These are phyloP conservation scores for Pyralis farinalis DNA, from an alignment of 2,888 invertebrate genomes.

Conservation along the genomic window DNA sequence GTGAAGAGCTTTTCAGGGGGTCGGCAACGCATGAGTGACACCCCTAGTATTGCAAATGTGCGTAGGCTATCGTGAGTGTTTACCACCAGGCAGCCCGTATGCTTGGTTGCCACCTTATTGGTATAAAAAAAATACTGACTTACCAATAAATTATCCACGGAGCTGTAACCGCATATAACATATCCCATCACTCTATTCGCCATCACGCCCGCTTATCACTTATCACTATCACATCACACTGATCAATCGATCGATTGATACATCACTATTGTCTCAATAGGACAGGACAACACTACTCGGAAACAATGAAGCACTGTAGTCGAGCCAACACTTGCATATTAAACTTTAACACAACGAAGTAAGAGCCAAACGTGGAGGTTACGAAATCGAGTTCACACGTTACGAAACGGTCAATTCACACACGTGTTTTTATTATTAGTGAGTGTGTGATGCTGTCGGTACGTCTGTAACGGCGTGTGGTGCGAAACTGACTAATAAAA, in stretches of 20 bases:
- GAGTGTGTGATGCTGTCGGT: not conserved
- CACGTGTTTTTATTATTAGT: constrained; percentile 2
- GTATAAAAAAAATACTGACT: constrained; percentile 35
- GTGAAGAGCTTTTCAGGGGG: no score
- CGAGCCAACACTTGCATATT: not conserved
- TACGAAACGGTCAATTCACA: constrained; percentile 4
- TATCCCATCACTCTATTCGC: constrained; percentile 79
- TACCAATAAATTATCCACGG: constrained; percentile 81
- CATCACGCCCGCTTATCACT: constrained; percentile 37
- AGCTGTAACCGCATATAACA: constrained; percentile 81
- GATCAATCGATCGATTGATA: constrained; percentile 1
- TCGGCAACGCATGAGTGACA: no score
- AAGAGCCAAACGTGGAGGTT: not conserved
- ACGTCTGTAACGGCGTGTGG: not conserved
- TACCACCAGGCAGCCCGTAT: not conserved
- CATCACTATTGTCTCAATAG: constrained; percentile 9
- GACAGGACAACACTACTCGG: not conserved
- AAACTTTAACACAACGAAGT: not conserved
- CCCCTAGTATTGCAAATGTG: no score
- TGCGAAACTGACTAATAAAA: constrained; percentile 2
- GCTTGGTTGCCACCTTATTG: not conserved
- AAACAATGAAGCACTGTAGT: not conserved
- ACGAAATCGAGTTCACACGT: not conserved
- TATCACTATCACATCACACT: constrained; percentile 27
- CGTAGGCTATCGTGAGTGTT: not conserved